Evolutionary conservation across 2,113 vertebrate species (phyloP), one percentile per base, ranked within the genome.

Genomic region (Lontra canadensis): DNA sequence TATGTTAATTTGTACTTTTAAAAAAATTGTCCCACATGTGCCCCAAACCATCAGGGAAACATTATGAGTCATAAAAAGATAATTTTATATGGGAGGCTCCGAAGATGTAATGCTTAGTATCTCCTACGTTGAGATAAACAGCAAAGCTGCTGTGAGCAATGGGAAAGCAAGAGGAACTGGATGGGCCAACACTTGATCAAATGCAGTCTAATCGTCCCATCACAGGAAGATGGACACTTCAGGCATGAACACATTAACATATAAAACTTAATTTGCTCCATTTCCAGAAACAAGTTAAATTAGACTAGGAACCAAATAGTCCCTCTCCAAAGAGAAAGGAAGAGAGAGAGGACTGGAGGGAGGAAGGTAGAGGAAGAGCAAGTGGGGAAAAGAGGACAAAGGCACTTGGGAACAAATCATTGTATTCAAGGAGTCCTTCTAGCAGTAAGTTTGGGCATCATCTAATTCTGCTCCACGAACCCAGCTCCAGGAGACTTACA

Each of bases 231-330:
- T 36, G 10, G 65, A 71, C 14, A 34, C 63, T 80, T 81, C 71
- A 63, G 1, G 20, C 15, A 65, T n/a, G 61, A 88, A 34, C 18
- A 78, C 29, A 85, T 84, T 88, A 67, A 78, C 52, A 65, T 34
- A 82, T 13, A 57, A 85, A 94, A 93, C 88, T 71, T 52, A 94
- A 93, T 90, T 80, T 91, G 18, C 11, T 71, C 73, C 57, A 57
- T 85, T 95, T 79, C 93, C 84, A 96, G 95, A 93, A 85, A 87
- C 44, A 97, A 55, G 55, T 42, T 76, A 47, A 79, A 55, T 95
- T 85, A 86, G 79, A 69, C 95, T 88, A 91, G 74, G 44, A 79
- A 52, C 55, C 21, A 93, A 7, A 67, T 12, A 52, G 61, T 26
- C 26, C n/a, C 42, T 73, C 82, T 63, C 15, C 42, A 61, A 44